Percentiles rank a stretch among this genome's conserved stretches.
Evolutionary conservation across 2,888 invertebrate genomes (phyloP).

Genomic region (Brachynemurus nebulosus): DNA sequence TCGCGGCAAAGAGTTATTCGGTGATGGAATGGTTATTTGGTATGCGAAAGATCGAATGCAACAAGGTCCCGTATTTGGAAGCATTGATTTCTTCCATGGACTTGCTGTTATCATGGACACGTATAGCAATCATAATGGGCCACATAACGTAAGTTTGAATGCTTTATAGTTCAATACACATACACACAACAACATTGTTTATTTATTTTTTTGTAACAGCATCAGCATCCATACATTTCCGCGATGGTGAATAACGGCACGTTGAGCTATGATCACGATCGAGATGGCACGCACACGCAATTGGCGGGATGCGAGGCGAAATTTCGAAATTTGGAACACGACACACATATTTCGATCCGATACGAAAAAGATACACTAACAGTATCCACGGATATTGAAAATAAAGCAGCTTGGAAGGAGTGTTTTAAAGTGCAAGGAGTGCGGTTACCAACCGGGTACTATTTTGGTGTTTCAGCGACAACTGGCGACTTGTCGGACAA

Average conservation of each 20-base stretch:
- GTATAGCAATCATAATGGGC: constrained; percentile 98
- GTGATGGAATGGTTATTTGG: constrained; percentile 96
- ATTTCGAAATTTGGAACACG: constrained; percentile 80
- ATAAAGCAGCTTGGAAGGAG: constrained; percentile 85
- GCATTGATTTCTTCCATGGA: constrained; percentile 79
- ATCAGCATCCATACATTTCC: constrained; percentile 95
- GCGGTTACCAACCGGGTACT: constrained; percentile 87
- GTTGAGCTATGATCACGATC: constrained; percentile 92
- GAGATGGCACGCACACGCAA: constrained; percentile 96
- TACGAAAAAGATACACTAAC: constrained; percentile 85
- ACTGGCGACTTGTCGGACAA: constrained; percentile 96
- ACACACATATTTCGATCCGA: constrained; percentile 79
- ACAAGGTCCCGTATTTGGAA: constrained; percentile 86
- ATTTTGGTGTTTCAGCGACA: constrained; percentile 85
- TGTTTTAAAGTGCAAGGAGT: constrained; percentile 86
- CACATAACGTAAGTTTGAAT: constrained; percentile 77
- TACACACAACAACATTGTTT: no score
- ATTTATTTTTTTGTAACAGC: constrained; percentile 48
- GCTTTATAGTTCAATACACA: no score
- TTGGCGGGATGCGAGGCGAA: constrained; percentile 94
- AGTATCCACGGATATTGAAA: constrained; percentile 83
- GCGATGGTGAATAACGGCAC: constrained; percentile 97
- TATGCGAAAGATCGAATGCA: constrained; percentile 71
- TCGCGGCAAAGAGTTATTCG: constrained; percentile 85
- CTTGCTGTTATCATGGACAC: constrained; percentile 91